A percentile compares a stretch with the other conserved stretches of the same genome.
phyloP scores from a whole-genome alignment of 2,888 invertebrate genomes.

The Ophraella communa region DNA sequence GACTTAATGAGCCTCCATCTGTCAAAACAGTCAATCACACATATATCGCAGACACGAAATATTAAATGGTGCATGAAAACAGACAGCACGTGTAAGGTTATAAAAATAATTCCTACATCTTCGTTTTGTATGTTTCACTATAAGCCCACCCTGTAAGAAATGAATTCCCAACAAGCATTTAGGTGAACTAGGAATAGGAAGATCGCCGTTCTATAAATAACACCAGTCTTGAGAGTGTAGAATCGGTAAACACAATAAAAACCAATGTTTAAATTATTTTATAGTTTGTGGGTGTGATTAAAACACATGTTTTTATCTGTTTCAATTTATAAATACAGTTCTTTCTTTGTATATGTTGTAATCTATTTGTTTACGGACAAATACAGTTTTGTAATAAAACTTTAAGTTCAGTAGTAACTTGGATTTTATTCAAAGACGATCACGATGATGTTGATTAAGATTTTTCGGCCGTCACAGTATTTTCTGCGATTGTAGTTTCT shows the following conservation, averaged over 20 bases:
- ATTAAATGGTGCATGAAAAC: not conserved
- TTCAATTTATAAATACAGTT: conserved; percentile 5
- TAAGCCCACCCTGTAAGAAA: not conserved
- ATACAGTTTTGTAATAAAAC: not conserved
- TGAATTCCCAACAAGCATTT: not conserved
- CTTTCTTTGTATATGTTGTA: not conserved
- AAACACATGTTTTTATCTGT: conserved; percentile 8
- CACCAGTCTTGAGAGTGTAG: conserved; percentile 1
- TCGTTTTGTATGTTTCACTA: too few relatives aligned
- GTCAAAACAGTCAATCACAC: conserved; percentile 13
- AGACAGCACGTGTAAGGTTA: not conserved
- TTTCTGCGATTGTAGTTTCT: too few relatives aligned
- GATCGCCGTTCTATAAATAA: conserved; percentile 2
- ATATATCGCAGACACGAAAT: conserved; percentile 4
- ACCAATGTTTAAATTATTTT: conserved; percentile 10
- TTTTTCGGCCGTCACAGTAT: too few relatives aligned
- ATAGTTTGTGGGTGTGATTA: conserved; percentile 1
- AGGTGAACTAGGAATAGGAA: not conserved
- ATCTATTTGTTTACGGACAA: not conserved
- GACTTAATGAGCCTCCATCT: conserved; percentile 6
- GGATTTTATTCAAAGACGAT: too few relatives aligned
- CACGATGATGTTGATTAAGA: too few relatives aligned
- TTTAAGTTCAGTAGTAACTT: too few relatives aligned
- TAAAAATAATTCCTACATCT: too few relatives aligned
- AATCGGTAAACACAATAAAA: conserved; percentile 16